Evolutionary conservation across 2,113 vertebrate species (phyloP).

Genomic region (Tringa solitaria): DNA sequence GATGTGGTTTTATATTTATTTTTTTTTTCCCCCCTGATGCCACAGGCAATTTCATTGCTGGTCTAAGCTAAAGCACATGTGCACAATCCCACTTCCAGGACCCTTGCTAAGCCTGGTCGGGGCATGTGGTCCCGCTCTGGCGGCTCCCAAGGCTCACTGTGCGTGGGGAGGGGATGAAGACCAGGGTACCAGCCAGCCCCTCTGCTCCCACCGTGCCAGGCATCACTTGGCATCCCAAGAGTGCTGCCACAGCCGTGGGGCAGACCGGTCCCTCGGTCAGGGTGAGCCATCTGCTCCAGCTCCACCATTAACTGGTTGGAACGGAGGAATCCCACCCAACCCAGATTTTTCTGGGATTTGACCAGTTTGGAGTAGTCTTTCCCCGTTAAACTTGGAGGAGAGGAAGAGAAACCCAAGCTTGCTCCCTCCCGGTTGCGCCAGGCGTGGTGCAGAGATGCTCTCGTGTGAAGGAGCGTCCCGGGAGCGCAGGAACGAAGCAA

Average conservation of each 20-base stretch:
- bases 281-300: neutral
- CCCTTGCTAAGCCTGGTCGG: accelerated
- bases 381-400: neutral
- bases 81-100: neutral
- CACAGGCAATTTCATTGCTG: neutral
- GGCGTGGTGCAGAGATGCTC: neutral
- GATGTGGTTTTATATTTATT: no score
- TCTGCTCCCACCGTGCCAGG: neutral
- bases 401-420: neutral
- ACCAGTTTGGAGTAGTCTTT: neutral
- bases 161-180: neutral
- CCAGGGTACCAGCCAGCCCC: accelerated
- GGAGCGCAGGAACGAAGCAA: accelerated
- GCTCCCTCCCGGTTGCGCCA: neutral
- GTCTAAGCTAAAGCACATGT: neutral
- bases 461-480: neutral
- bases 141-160: neutral
- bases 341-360: neutral
- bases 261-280: accelerated
- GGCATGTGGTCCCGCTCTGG: accelerated
- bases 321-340: neutral
- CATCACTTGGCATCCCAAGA: neutral
- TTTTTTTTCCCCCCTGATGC: neutral
- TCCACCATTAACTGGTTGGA: accelerated
- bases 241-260: accelerated